phyloP scores from a whole-genome alignment of 2,888 invertebrate genomes.

The Lepeophtheirus nordmannii region DNA sequence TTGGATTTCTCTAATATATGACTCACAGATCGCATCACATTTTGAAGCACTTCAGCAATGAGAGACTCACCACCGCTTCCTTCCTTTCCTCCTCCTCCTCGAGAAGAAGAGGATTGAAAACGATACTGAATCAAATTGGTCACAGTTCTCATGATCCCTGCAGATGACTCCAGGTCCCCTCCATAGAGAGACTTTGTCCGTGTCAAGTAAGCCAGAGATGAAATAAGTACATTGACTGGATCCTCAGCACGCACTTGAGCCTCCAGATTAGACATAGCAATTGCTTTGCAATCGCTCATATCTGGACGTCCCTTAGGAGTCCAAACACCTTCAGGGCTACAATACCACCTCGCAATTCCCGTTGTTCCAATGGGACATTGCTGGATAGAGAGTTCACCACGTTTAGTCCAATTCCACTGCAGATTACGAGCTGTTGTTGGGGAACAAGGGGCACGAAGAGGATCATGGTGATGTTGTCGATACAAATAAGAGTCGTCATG shows the following conservation, averaged over 20 bases:
- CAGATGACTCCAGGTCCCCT: conserved; percentile 77
- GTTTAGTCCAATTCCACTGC: conserved; percentile 71
- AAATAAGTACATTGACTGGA: conserved; percentile 58
- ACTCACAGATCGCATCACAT: conserved; percentile 68
- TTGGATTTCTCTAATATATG: conserved; percentile 64
- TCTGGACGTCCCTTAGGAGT: conserved; percentile 53
- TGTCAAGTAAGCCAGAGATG: conserved; percentile 33
- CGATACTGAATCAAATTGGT: conserved; percentile 20
- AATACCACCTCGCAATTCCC: conserved; percentile 69
- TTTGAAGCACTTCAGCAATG: conserved; percentile 62
- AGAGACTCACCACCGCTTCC: conserved; percentile 61
- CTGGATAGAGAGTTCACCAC: conserved; percentile 58
- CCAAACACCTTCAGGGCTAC: conserved; percentile 31
- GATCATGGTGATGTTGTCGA: conserved; percentile 25
- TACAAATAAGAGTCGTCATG: conserved; percentile 19
- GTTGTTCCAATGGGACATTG: conserved; percentile 79
- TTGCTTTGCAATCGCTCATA: conserved; percentile 68
- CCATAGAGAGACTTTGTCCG: conserved; percentile 59
- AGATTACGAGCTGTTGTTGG: conserved; percentile 56
- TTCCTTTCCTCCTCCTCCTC: conserved; percentile 64
- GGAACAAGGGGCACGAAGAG: conserved; percentile 40
- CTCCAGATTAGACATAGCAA: conserved; percentile 71
- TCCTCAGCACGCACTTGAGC: conserved; percentile 32
- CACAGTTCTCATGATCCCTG: conserved; percentile 49
- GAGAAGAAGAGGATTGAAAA: conserved; percentile 36